Base-by-base conservation (phyloP, 1,140 invertebrate genomes). In the Listronotus oregonensis region DNA sequence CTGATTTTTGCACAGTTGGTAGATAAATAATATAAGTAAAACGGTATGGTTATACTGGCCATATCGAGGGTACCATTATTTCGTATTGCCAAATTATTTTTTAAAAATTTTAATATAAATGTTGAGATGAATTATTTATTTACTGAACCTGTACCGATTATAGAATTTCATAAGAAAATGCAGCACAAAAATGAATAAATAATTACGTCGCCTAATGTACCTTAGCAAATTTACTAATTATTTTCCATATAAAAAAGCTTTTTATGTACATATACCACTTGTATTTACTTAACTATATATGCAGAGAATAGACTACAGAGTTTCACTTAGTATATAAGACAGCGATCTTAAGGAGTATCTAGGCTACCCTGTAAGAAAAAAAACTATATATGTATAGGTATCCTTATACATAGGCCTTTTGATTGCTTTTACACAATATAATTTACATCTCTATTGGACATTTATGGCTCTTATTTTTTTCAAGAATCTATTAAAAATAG, bases 161-260 rank as follows among this genome's bases (percentile, higher is more conserved):
- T 40, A 67, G 67, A 67, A 55, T 37, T 61, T 69, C 67, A 69
- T 67, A 72, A 72, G 68, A 70, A 64, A 63, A 54, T 72, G 68
- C 71, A 69, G 68, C 71, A 70, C 58, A 60, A 69, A 72, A 70
- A 66, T 51, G 59, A 51, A 63, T 44, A 51, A 21, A 37, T 34
- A 9, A 37, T 37, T 37, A 37, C 11, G 34, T 37, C 8, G 34
- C 5, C 34, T 37, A 37, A 27, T 27, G 34, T 12, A 37, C 11
- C 57, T 10, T 47, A 47, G 15, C 11, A 21, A n/a, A 47, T 54
- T 27, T 54, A 5, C 50, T 62, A 62, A 69, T 65, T 64, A 64
- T 54, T 65, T 72, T 73, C 73, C 75, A 78, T 78, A 78, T 78
- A 78, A 78, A 78, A 78, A 78, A 76, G 74, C 75, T 75, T 72